Percentiles rank a stretch among this genome's conserved stretches.
phyloP scores from a whole-genome alignment of 2,888 invertebrate genomes.

The Pristionchus japonicus region DNA sequence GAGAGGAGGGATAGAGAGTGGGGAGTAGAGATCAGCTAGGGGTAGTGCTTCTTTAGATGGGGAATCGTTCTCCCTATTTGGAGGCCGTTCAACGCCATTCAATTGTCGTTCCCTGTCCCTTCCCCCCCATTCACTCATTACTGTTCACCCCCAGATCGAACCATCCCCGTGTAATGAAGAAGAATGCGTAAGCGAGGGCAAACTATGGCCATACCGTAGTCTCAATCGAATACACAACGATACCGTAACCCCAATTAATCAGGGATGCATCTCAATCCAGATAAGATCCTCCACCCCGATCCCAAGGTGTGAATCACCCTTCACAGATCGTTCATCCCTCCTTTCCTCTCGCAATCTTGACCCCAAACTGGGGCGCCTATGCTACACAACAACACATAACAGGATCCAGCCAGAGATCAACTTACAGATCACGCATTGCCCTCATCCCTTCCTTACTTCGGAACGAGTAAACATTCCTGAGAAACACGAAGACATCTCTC shows the following conservation, averaged over 20 bases:
- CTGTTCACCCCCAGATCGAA: conserved; percentile 11
- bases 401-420: conserved; percentile 3
- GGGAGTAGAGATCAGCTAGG: conserved; percentile 25
- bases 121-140: conserved; percentile 20
- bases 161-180: background rate
- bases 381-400: conserved; percentile 7
- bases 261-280: background rate
- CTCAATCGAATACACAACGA: background rate
- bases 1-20: background rate
- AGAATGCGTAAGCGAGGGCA: background rate
- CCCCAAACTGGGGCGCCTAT: background rate
- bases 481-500: background rate
- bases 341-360: conserved; percentile 7
- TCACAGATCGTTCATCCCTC: background rate
- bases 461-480: background rate
- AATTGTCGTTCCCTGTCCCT: conserved; percentile 37
- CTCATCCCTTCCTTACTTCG: background rate
- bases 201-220: background rate
- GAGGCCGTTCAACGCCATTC: conserved; percentile 43
- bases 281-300: background rate
- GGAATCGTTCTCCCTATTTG: conserved; percentile 29
- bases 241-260: background rate
- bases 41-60: conserved; percentile 40
- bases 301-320: background rate
- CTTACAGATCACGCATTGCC: background rate